A percentile compares a stretch with the other conserved stretches of the same genome.
These are phyloP conservation scores for Sisyra nigra DNA, from an alignment of 2,888 invertebrate genomes.

Conservation along the genomic window DNA sequence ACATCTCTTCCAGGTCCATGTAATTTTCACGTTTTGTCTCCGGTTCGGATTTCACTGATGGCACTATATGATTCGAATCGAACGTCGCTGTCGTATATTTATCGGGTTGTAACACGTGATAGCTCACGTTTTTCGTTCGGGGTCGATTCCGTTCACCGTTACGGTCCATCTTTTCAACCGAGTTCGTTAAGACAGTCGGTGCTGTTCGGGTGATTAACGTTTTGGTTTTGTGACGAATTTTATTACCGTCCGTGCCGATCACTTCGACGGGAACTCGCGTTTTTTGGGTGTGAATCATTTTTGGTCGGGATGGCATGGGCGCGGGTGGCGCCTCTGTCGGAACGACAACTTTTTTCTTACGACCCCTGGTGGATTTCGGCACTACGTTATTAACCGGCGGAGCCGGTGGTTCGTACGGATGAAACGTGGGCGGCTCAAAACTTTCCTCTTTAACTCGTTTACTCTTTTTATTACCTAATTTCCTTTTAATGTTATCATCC, in stretches of 20 bases:
- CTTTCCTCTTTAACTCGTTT: constrained; percentile 24
- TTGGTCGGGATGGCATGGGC: constrained; percentile 38
- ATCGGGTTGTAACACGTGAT: constrained; percentile 35
- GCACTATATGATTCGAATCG: constrained; percentile 19
- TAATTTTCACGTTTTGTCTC: constrained; percentile 14
- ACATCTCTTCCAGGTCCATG: constrained; percentile 17
- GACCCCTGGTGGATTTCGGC: constrained; percentile 16
- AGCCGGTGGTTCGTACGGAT: constrained; percentile 29
- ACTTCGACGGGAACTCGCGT: constrained; percentile 33
- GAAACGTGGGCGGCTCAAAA: constrained; percentile 31
- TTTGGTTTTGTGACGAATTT: constrained; percentile 37
- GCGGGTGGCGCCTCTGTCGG: constrained; percentile 18
- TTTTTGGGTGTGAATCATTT: constrained; percentile 65
- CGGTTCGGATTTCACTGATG: constrained; percentile 17
- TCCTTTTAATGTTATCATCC: constrained; percentile 25
- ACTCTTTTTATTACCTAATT: constrained; percentile 19
- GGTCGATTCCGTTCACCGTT: constrained; percentile 34
- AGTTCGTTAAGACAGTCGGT: constrained; percentile 22
- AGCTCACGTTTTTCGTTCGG: constrained; percentile 47
- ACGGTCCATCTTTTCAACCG: constrained; percentile 17
- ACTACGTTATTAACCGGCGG: constrained; percentile 31
- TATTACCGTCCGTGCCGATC: constrained; percentile 30
- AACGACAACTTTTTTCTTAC: constrained; percentile 20
- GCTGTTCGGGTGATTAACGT: constrained; percentile 37
- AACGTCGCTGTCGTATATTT: constrained; percentile 36